Evolutionary conservation across 2,113 vertebrate species (phyloP).

Genomic region (Fulmarus glacialis): DNA sequence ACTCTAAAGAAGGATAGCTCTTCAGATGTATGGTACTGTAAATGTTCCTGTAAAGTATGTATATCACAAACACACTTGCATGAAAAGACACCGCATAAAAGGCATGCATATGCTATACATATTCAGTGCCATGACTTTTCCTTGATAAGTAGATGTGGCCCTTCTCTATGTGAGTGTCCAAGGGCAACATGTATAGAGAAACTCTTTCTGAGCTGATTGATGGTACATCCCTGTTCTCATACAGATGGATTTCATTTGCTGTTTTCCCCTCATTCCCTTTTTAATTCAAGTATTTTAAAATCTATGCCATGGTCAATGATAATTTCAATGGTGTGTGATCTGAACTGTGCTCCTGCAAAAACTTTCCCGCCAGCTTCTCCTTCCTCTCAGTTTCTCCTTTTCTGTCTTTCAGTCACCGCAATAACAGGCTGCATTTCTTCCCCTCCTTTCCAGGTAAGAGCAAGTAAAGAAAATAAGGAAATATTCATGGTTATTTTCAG

Average conservation of each 20-base stretch:
- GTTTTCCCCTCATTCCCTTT: not conserved
- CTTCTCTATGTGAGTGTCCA: not conserved
- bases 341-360: not conserved
- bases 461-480: not conserved
- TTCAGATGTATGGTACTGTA: slow-evolving; percentile 52
- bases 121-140: not conserved
- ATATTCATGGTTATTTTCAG: not conserved
- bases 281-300: slow-evolving; percentile 22
- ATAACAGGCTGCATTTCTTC: not conserved
- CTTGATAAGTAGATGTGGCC: slow-evolving; percentile 16
- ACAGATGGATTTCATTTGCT: slow-evolving; percentile 64
- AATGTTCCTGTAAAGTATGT: slow-evolving; percentile 26
- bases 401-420: not conserved
- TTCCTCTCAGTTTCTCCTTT: not conserved
- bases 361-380: not conserved
- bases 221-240: not conserved
- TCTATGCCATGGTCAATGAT: not conserved
- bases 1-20: slow-evolving; percentile 49
- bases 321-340: not conserved
- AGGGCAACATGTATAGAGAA: slow-evolving; percentile 38
- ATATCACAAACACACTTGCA: slow-evolving; percentile 24
- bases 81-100: not conserved
- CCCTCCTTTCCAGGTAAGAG: not conserved
- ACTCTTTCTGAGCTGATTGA: slow-evolving; percentile 48
- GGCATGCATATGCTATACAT: not conserved